phyloP scores from a whole-genome alignment of 2,797 vertebrate species.

The Manis javanica region DNA sequence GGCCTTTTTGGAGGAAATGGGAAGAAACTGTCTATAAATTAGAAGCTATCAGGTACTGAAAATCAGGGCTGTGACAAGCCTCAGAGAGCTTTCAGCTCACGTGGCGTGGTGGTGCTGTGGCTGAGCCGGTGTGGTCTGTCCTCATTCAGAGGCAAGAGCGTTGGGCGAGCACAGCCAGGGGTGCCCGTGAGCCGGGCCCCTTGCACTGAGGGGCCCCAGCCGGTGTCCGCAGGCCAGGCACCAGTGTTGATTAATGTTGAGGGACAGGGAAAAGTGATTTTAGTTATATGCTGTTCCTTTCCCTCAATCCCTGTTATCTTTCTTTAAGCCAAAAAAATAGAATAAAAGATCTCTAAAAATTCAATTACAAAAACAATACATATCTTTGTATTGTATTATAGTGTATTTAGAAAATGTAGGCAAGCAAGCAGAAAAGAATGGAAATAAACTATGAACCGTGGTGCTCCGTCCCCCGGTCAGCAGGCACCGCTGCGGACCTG shows the following conservation, averaged over 20 bases:
- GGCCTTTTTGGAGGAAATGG: not conserved
- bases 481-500: accelerated
- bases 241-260: not conserved
- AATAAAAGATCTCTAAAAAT: not conserved
- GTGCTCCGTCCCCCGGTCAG: not conserved
- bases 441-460: not conserved
- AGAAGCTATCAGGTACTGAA: not conserved
- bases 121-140: not conserved
- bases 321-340: not conserved
- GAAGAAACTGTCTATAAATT: not conserved
- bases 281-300: not conserved
- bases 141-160: too few species aligned
- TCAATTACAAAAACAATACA: not conserved
- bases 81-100: not conserved
- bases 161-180: too few species aligned
- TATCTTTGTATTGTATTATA: not conserved
- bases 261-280: not conserved
- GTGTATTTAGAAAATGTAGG: not conserved
- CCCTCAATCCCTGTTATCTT: too few species aligned
- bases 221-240: not conserved
- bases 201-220: too few species aligned
- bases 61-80: not conserved
- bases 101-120: not conserved
- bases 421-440: not conserved
- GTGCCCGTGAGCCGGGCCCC: not conserved